These are phyloP conservation scores for Prunella fulvescens DNA, from an alignment of 2,113 vertebrate species.

Conservation along the genomic window DNA sequence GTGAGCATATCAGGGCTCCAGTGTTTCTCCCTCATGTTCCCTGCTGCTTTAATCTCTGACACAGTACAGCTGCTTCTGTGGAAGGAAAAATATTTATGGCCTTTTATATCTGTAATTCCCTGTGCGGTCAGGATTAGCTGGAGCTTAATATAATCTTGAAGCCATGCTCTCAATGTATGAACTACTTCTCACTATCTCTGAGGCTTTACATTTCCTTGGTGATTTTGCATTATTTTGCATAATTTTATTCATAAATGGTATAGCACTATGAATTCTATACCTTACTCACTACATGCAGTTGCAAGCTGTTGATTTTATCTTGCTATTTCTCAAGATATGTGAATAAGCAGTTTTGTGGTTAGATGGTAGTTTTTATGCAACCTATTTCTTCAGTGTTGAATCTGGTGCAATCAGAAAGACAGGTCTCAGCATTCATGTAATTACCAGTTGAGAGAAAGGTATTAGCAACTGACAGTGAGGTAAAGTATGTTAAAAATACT, in stretches of 20 bases:
- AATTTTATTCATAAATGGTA: not conserved
- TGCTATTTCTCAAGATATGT: not conserved
- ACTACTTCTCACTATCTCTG: not conserved
- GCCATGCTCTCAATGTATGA: not conserved
- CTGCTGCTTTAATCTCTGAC: not conserved
- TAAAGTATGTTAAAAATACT: not conserved
- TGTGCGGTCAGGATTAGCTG: not conserved
- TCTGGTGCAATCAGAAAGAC: not conserved
- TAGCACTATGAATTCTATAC: not conserved
- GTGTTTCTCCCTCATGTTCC: not conserved
- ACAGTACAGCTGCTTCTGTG: not conserved
- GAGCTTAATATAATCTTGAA: not conserved
- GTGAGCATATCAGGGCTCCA: rapidly evolving
- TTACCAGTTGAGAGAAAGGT: not conserved
- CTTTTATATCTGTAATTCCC: not conserved
- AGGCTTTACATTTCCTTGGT: not conserved
- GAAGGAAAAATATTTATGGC: not conserved
- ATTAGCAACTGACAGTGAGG: not conserved
- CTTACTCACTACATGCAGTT: not conserved
- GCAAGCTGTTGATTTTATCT: not conserved
- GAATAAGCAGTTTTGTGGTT: not conserved
- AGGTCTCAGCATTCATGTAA: not conserved
- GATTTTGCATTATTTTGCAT: not conserved
- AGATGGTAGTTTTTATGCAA: not conserved
- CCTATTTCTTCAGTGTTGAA: not conserved